Evolutionary conservation across 2,113 vertebrate genomes (phyloP).

Genomic region (Cavia aperea): DNA sequence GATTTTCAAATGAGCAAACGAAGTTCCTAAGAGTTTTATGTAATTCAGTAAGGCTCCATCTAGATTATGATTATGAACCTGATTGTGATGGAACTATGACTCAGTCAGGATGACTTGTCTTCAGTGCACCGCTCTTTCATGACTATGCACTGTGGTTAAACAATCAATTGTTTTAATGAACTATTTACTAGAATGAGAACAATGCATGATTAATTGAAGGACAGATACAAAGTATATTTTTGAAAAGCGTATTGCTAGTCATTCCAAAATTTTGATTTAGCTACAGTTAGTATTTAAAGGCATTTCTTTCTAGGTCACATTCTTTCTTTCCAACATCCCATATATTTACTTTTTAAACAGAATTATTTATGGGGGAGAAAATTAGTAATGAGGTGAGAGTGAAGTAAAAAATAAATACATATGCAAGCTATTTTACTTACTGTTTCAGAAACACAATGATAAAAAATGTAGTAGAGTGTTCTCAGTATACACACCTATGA

Average conservation of each 20-base stretch:
- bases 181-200: not conserved
- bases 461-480: not conserved
- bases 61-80: not conserved
- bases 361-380: not conserved
- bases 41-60: not conserved
- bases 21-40: not conserved
- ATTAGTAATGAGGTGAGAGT: not conserved
- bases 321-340: not conserved
- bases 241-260: not conserved
- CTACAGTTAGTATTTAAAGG: not conserved
- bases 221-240: not conserved
- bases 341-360: not conserved
- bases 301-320: not conserved
- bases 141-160: not conserved
- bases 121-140: not conserved
- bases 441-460: not conserved
- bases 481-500: not conserved
- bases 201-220: not conserved
- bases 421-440: not conserved
- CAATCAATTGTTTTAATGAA: not conserved
- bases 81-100: not conserved
- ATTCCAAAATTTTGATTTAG: not conserved
- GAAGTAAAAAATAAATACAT: slow-evolving; percentile 6
- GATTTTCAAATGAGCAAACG: not conserved
- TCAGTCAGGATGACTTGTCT: not conserved